phyloP scores from a whole-genome alignment of 2,888 invertebrate genomes.

The Sicus ferrugineus region DNA sequence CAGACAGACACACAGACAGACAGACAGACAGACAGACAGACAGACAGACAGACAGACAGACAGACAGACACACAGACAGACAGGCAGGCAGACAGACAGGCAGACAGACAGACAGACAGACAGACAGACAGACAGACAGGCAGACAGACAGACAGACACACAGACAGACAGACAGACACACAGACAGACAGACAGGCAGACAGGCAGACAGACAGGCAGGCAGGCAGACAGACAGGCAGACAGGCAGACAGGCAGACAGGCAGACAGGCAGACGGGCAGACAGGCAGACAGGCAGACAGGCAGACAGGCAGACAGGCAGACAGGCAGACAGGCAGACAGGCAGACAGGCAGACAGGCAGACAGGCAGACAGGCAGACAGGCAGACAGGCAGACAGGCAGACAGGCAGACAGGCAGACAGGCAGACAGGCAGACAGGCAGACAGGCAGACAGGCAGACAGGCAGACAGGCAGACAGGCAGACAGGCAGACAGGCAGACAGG shows the following conservation, averaged over 20 bases:
- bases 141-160: neutral
- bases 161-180: neutral
- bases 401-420: constrained; percentile 1
- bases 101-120: no score
- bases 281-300: constrained; percentile 1
- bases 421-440: no score
- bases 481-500: no score
- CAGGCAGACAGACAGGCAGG: no score
- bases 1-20: neutral
- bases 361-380: constrained; percentile 1
- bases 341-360: constrained; percentile 1
- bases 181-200: no score
- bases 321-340: constrained; percentile 1
- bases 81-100: no score
- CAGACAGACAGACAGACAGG: no score
- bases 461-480: no score
- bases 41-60: neutral
- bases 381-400: constrained; percentile 1
- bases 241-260: no score
- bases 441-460: no score
- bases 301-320: constrained; percentile 1
- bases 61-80: no score
- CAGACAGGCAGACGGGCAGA: neutral
- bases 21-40: neutral
- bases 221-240: no score